These are phyloP conservation scores for Zaprionus gabonicus DNA, from an alignment of 1,140 invertebrate species.

Conservation along the genomic window DNA sequence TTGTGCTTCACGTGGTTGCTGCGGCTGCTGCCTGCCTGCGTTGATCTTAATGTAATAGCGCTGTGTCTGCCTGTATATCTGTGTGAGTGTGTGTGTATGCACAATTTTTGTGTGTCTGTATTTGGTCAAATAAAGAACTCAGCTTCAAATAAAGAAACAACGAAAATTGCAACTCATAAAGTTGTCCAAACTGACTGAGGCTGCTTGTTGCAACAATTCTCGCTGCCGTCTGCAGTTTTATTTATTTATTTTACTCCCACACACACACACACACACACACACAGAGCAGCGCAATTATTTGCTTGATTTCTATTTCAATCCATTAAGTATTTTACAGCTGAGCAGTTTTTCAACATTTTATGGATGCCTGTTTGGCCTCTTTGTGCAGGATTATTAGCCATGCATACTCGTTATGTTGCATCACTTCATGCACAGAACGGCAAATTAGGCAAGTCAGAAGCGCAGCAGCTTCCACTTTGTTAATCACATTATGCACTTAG, in stretches of 20 bases:
- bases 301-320: conserved; percentile 7
- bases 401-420: conserved; percentile 5
- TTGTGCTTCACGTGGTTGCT: conserved; percentile 28
- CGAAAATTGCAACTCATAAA: conserved; percentile 70
- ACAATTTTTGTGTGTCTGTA: conserved; percentile 15
- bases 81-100: conserved; percentile 7
- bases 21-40: conserved; percentile 23
- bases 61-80: conserved; percentile 1
- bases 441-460: no score
- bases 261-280: conserved; percentile 26
- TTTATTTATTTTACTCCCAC: conserved; percentile 63
- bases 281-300: conserved; percentile 13
- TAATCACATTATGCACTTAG: no score
- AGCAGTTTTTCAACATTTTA: not conserved
- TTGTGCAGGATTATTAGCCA: conserved; percentile 40
- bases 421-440: not conserved
- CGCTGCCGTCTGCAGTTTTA: conserved; percentile 34
- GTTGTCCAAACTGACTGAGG: conserved; percentile 42
- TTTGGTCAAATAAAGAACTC: conserved; percentile 21
- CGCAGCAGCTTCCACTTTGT: no score
- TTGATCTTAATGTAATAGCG: conserved; percentile 53
- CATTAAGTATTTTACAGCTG: conserved; percentile 16
- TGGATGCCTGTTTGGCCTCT: conserved; percentile 1
- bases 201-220: conserved; percentile 32
- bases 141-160: conserved; percentile 17